phyloP scores from a whole-genome alignment of 2,888 invertebrate genomes.

The Eupithecia subfuscata region DNA sequence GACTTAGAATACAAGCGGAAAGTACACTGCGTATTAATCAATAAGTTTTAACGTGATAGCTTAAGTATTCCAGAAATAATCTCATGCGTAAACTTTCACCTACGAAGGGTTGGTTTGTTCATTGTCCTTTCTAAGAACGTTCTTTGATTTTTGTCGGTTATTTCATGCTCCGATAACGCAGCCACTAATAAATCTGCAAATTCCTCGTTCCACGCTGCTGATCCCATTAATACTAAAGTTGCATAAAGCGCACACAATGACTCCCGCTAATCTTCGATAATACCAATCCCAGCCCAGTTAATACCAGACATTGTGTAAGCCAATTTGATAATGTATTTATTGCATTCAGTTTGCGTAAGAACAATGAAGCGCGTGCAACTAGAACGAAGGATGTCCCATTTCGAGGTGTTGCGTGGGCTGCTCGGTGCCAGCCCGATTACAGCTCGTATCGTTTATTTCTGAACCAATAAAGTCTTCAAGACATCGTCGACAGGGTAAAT shows the following conservation, averaged over 20 bases:
- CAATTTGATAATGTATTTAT: slow-evolving; percentile 46
- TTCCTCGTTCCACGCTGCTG: slow-evolving; percentile 10
- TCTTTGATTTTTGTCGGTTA: not conserved
- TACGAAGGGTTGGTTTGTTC: not conserved
- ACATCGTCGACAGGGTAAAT: slow-evolving; percentile 3
- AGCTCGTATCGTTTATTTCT: slow-evolving; percentile 35
- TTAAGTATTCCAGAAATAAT: slow-evolving; percentile 2
- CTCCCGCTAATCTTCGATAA: slow-evolving; percentile 19
- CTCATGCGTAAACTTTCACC: not conserved
- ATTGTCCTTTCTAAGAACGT: not conserved
- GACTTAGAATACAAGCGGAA: slow-evolving; percentile 5
- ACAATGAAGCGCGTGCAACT: slow-evolving; percentile 52
- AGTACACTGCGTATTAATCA: slow-evolving; percentile 4
- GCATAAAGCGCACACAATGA: slow-evolving; percentile 7
- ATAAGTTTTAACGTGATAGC: slow-evolving; percentile 5
- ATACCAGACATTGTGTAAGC: slow-evolving; percentile 42
- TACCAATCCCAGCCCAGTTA: slow-evolving; percentile 15
- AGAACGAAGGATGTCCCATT: slow-evolving; percentile 68
- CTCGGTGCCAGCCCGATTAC: slow-evolving; percentile 43
- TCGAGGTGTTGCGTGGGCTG: slow-evolving; percentile 59
- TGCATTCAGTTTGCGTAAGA: slow-evolving; percentile 51
- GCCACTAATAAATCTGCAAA: slow-evolving; percentile 1
- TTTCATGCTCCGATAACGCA: not conserved
- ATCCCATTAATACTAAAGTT: slow-evolving; percentile 4
- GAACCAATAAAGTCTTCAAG: slow-evolving; percentile 31